phyloP scores from a whole-genome alignment of 2,113 vertebrate species.

The Egretta garzetta region DNA sequence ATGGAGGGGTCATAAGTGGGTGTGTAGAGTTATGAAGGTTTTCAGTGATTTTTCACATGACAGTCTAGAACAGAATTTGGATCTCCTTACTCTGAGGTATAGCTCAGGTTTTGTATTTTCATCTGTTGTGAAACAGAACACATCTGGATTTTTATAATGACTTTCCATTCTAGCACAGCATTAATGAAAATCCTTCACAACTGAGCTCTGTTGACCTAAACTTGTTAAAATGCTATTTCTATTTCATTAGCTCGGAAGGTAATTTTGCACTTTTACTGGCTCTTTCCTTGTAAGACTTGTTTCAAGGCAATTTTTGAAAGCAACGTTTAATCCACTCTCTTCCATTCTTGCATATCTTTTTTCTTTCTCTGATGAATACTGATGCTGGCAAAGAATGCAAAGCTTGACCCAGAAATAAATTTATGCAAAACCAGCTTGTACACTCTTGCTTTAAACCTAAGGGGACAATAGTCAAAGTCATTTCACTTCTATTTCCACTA shows the following conservation, averaged over 20 bases:
- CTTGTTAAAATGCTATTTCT: background rate
- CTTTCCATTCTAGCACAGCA: background rate
- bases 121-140: background rate
- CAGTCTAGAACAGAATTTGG: background rate
- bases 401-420: constrained; percentile 36
- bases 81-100: background rate
- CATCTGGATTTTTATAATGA: background rate
- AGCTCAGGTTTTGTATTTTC: background rate
- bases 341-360: background rate
- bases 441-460: background rate
- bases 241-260: background rate
- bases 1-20: background rate
- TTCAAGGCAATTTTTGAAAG: background rate
- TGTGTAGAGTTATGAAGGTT: background rate
- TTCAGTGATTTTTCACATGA: background rate
- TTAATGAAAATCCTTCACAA: background rate
- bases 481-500: background rate
- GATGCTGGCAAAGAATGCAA: background rate
- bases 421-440: background rate
- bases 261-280: background rate
- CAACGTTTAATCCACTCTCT: background rate
- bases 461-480: background rate
- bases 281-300: background rate
- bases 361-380: background rate
- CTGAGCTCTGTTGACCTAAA: background rate